Base-by-base conservation (phyloP, 2,888 invertebrate species). In the Phania funesta region DNA sequence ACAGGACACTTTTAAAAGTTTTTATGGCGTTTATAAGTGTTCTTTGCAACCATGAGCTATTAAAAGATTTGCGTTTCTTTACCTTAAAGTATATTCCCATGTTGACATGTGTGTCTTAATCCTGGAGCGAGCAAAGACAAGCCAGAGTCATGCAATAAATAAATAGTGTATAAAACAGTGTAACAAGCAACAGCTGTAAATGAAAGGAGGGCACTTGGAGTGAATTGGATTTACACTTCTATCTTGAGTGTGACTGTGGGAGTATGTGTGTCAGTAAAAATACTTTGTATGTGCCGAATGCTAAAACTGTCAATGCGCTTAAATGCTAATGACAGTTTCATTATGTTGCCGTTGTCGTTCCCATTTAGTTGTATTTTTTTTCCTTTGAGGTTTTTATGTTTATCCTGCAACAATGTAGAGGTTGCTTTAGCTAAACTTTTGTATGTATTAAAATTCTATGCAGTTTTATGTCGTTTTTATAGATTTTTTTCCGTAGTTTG, bases 301-400 rank as follows among this genome's bases (percentile, higher is more conserved):
- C n/a, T 50, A 29, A 65, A 78, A 58, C 64, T 65, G 48, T 54
- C 67, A 76, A 60, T 67, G 54, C 22, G 73, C 67, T 54, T 73
- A 73, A 81, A 76, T 81, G 71, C 71, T 81, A 81, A 67, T 81
- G 81, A 81, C 76, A 81, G 67, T 62, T 62, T 71, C 60, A 52
- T 46, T 62, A 54, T 54, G 46, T 35, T 35, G 64, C 48, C 48
- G 32, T 52, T 74, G 3, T 5, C 46, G 41, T 68, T 74, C 2
- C 8, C 46, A 32, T 68, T 75, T 48, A 24, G 35, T n/a, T 54
- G 38, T 26, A 24, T 48, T 54, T 38, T 20, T 29, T 62, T 50
- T 29, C 50, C 26, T 13, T 32, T 38, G 32, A 13, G 13, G 20
- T 8, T 22, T 32, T 52, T 26, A 8, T 38, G n/a, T 9, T 60